Evolutionary conservation across 2,113 vertebrate species (phyloP), one percentile per base, ranked within the genome.

Genomic region (Perognathus longimembris): DNA sequence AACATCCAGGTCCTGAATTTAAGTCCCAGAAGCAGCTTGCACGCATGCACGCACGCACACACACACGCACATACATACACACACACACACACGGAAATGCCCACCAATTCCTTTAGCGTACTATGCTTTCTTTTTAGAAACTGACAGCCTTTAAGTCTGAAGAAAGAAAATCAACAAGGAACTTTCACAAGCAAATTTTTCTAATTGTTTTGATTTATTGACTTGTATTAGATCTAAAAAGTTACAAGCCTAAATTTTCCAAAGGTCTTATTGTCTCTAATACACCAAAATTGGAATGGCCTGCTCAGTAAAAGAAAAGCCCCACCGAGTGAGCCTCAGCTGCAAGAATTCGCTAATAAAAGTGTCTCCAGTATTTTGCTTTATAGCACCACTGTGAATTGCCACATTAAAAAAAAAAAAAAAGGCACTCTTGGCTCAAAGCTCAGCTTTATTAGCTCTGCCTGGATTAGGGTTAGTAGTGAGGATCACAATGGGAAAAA

Each of bases 281-380:
- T 88, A 93, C 94, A 96, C 90, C 92, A 92, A 78, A 97, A 93
- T 45, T 97, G 95, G 94, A 98, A 98, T 32, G 92, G 93, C 90
- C 93, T 74, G 91, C 96, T 97, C 95, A 96, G 96, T 97, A 97
- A 97, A 96, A 98, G 95, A 97, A 97, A 96, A 98, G 95, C 96
- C 96, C 96, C 96, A 97, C 96, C 95, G 97, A 98, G 97, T 42
- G 97, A 97, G 98, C 92, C 98, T 97, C 98, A 98, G 98, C 98
- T 98, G 98, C 97, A 97, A 97, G 89, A 93, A 97, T 89, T 77
- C 94, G 91, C 97, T 98, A 97, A 98, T 98, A 98, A 98, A 98
- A 98, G 97, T 95, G 96, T 98, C 97, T 97, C 97, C 90, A 97
- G 97, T 97, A 97, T 98, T 97, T 95, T 95, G 95, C 97, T 98